Base-by-base conservation (phyloP, 2,797 vertebrate species). In the Pipistrellus nathusii region DNA sequence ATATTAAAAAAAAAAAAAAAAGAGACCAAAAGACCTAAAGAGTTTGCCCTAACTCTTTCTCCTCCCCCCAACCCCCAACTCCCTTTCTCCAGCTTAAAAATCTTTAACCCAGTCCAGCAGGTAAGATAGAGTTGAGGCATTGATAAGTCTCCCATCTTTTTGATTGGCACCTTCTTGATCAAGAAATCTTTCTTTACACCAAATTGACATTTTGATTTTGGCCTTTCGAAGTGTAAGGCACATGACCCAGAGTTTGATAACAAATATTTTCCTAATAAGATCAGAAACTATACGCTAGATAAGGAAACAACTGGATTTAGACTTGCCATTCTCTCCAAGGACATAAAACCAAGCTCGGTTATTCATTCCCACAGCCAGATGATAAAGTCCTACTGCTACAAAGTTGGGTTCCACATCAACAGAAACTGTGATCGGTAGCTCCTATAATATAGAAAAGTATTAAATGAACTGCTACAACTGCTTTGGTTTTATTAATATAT, bases 271-370 rank as follows among this genome's bases (percentile, higher is more conserved):
- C 41, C 68, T 88, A 73, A 89, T 32, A 88, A 35, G 55, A 75
- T 72, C 23, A 94, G 46, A 88, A 46, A 92, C 20, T 12, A 18
- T 4, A 44, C 2, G 6, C 2, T 6, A 57, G 1, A 13, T 71
- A 18, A 83, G 64, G 81, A 92, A 62, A 96, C 82, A 96, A 93
- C 21, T 82, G 55, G 83, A 90, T 68, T 93, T 48, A 82, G 90
- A 98, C 97, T 98, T 98, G 98, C 98, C 97, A 3, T 98, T 98
- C 75, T 99, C 99, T 93, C 98, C 98, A 73, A 99, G 97, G 57
- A 98, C 98, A 53, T 99, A 99, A 98, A 99, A 99, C 99, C 99
- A 99, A 81, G 99, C 99, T 94, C 99, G 98, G 97, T 99, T 99
- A 98, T 99, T 99, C 99, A 99, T 99, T 88, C 99, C 99, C 85